phyloP scores from a whole-genome alignment of 2,797 vertebrate genomes.

The Tragopan temminckii region DNA sequence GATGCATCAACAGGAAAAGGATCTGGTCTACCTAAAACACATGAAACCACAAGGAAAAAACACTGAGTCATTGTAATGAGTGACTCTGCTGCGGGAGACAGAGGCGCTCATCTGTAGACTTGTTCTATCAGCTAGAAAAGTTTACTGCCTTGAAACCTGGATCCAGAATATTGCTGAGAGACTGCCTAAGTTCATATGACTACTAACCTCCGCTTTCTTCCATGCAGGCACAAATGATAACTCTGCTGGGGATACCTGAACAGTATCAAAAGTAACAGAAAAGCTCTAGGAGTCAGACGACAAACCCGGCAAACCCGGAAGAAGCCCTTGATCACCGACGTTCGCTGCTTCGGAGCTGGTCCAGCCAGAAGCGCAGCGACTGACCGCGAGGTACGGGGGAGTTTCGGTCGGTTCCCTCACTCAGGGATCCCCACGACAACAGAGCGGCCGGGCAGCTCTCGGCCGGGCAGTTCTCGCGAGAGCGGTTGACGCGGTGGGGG shows the following conservation, averaged over 20 bases:
- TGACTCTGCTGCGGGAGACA: not conserved
- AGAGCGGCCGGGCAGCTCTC: no score
- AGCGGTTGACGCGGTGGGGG: no score
- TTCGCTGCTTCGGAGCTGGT: no score
- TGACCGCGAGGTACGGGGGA: no score
- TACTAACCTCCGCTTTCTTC: not conserved
- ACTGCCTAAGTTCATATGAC: not conserved
- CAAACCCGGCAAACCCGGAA: not conserved
- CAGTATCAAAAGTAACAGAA: not conserved
- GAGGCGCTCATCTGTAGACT: not conserved
- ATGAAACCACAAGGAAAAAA: not conserved
- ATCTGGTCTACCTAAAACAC: not conserved
- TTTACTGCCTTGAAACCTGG: not conserved
- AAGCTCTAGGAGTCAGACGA: not conserved
- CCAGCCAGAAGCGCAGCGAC: no score
- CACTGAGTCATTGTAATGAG: not conserved
- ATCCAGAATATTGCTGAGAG: not conserved
- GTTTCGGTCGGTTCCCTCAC: no score
- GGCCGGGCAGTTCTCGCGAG: no score
- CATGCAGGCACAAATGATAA: not conserved
- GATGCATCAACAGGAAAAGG: not conserved
- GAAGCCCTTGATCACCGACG: no score
- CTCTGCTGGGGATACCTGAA: not conserved
- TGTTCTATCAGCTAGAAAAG: not conserved
- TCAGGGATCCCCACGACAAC: no score